Base-by-base conservation (phyloP, 1,140 invertebrate species). In the Ladona fulva region DNA sequence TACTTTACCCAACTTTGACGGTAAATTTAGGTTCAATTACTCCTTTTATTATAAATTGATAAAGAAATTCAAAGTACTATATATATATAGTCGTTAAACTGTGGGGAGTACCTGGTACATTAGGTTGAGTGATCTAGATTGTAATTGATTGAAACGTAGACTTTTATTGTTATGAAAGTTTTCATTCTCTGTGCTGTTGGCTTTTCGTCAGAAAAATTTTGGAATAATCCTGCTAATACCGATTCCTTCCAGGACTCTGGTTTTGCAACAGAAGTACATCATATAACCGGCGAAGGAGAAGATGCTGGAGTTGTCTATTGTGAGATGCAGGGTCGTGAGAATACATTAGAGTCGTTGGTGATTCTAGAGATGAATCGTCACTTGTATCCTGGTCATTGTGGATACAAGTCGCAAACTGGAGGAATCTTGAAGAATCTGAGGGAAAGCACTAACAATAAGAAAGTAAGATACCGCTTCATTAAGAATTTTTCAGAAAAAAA, bases 261-360 rank as follows among this genome's bases (percentile, higher is more conserved):
- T 0, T 98, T 92, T 85, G 85, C 91, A 14, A 97, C 95, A 19
- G 96, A 98, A 87, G 94, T 98, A 0, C 94, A 98, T 85, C 95
- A 97, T 84, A 89, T 97, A 75, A 95, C 93, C 83, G 92, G 90
- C 5, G 89, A 94, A 79, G 96, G 95, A 3, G 90, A 95, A 81
- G 92, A 98, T 88, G 94, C 91, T 42, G 96, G 96, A 42, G 93
- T 97, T 37, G 95, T 97, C 0, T 98, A 97, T 83, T 95, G 93
- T 85, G 95, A 98, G 87, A 96, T 97, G 93, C 95, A 97, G 83
- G 92, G 91, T 24, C 82, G 88, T 25, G 94, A 96, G 85, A 95
- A 96, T 83, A 90, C 87, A 66, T 93, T 92, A n/a, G 92, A 94
- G 83, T 90, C 88, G 80, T 81, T 84, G 42, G 84, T 85, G 25